A percentile compares a stretch with the other conserved stretches of the same genome.
Conservation (phyloP, 2,797 vertebrate genomes). For the Lutjanus argentimaculatus region DNA sequence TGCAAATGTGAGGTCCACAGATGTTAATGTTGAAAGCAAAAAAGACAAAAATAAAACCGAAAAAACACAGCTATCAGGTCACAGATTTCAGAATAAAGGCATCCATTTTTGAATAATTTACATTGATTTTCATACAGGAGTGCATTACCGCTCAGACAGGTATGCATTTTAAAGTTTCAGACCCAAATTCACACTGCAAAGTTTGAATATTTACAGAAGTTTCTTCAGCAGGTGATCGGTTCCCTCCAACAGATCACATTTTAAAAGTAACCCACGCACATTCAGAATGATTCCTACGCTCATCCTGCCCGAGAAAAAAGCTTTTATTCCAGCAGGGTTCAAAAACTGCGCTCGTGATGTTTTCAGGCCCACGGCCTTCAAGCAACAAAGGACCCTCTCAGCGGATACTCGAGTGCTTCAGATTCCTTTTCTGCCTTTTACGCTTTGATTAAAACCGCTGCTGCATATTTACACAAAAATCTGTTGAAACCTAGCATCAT, state of each 20-base stretch:
- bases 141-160: background rate
- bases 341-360: constrained; percentile 37
- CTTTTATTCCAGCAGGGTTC: constrained; percentile 48
- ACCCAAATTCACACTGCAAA: background rate
- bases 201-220: background rate
- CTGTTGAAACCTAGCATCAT: background rate
- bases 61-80: background rate
- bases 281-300: constrained; percentile 51
- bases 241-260: background rate
- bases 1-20: background rate
- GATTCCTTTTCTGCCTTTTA: constrained; percentile 30
- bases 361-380: constrained; percentile 55
- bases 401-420: constrained; percentile 1
- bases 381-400: constrained; percentile 41
- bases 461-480: background rate
- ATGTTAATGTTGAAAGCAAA: background rate
- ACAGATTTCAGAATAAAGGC: constrained; percentile 7
- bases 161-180: background rate
- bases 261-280: constrained; percentile 56
- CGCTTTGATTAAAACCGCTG: background rate
- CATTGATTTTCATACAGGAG: background rate
- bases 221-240: background rate
- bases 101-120: background rate
- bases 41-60: background rate
- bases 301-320: constrained; percentile 19